Conservation (phyloP, 2,888 invertebrate genomes). For the Strigamia maritima region DNA sequence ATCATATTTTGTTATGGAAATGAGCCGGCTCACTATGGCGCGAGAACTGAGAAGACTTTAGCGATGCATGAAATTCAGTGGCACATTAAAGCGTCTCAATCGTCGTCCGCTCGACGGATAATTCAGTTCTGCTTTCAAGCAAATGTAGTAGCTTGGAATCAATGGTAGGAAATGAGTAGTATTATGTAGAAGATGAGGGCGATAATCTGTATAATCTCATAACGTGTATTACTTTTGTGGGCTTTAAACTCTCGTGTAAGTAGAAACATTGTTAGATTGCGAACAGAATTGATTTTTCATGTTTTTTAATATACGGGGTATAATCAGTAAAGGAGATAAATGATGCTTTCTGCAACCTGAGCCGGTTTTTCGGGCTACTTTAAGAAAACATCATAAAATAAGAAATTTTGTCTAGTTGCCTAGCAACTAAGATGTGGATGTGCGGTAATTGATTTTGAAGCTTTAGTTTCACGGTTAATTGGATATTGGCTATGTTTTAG, state of each 20-base stretch:
- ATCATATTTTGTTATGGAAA: slow-evolving; percentile 30
- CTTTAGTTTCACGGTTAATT: slow-evolving; percentile 11
- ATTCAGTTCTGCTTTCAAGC: slow-evolving; percentile 25
- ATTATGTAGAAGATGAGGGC: slow-evolving; percentile 27
- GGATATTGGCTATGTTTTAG: background rate
- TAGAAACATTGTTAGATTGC: background rate
- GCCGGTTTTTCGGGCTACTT: slow-evolving; percentile 18
- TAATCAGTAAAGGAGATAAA: background rate
- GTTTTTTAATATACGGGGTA: background rate
- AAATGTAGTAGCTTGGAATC: slow-evolving; percentile 20
- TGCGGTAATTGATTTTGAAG: background rate
- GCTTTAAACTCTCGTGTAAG: background rate
- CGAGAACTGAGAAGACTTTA: background rate
- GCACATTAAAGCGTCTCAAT: slow-evolving; percentile 27
- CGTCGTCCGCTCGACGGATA: slow-evolving; percentile 30
- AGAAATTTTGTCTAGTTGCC: background rate
- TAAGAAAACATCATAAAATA: background rate
- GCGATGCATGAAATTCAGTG: slow-evolving; percentile 31
- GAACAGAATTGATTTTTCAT: slow-evolving; percentile 25
- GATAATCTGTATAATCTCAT: slow-evolving; percentile 28
- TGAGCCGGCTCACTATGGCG: background rate
- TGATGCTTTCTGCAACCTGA: slow-evolving; percentile 1
- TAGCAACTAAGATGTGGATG: background rate
- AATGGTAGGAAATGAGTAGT: slow-evolving; percentile 31
- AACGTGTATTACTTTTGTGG: slow-evolving; percentile 21